Base-by-base conservation (phyloP, 2,888 invertebrate genomes). In the Stramonita haemastoma region DNA sequence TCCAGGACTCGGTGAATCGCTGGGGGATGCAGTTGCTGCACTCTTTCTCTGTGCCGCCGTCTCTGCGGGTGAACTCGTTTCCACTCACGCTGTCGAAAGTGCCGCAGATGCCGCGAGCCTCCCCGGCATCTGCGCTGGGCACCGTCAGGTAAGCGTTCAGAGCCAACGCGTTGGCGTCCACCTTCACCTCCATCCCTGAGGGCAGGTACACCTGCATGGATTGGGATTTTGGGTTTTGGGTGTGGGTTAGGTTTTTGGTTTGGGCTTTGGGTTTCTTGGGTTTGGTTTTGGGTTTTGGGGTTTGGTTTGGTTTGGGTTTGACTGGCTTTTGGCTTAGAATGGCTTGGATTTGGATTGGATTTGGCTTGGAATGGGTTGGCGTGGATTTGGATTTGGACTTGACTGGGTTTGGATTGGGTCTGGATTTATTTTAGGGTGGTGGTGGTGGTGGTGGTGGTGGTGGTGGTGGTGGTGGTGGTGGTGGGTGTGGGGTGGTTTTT, bases 21-120 rank as follows among this genome's bases (percentile, higher is more conserved):
- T 66, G 36, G 19, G 91, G 91, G 1, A 87, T 84, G 29, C 90
- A 88, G 57, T 60, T 8, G 5, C 2, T 11, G 34, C 90, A 90
- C 0, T 81, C n/a, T 8, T 34, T 29, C 17, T 89, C 89, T 29
- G 85, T 81, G 1, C 6, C n/a, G 8, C 91, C 91, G 70, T 87
- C 88, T 6, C 88, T 70, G 11, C 85, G 60, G 26, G 90, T 91
- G 56, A 90, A 89, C 34, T 91, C 90, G 70, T 90, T 90, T 46
- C 85, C 81, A 29, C 87, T 56, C n/a, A 86, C 86, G 19, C 89
- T 87, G 83, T 91, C 91, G 70, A 90, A 91, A 11, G 91, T 91
- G 5, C 91, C 91, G 83, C 91, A 91, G 29, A 91, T 57, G 1
- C 91, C 91, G 19, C 36, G 36, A 1, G 89, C 90, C 26, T 89